Evolutionary conservation across 2,113 vertebrate genomes (phyloP), one percentile per base, ranked within the genome.

Genomic region (Zootoca vivipara): DNA sequence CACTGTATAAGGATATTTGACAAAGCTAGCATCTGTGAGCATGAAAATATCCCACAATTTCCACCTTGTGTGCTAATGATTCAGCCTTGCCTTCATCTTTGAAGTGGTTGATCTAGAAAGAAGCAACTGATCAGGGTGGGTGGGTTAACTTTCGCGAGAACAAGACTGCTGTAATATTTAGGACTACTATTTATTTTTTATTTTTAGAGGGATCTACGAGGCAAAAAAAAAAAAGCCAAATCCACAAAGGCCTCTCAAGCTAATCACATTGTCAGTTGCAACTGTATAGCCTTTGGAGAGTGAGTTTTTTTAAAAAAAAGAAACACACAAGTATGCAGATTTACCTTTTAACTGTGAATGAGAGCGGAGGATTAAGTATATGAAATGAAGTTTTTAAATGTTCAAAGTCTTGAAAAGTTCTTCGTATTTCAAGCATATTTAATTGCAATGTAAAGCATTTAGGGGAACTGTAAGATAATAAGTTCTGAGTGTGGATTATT

Each of bases 371-470:
- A 89, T 83, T 30, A 86, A 26, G 62, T 83, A 81, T 0, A 13
- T 26, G 8, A 56, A 33, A 86, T 72, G 0, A 35, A 58, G 46
- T 64, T 35, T 82, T 56, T 52, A 2, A 18, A 52, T 12, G 0
- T 72, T 28, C 86, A 90, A 81, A 88, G 12, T 40, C 91, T 73
- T 38, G 80, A n/a, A 85, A 26, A 33, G 35, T 77, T 2, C 86
- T 28, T 92, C 83, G 83, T 13, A 72, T 86, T 93, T 91, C 87
- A 93, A 86, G 42, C 10, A 3, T 82, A 89, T 92, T 81, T 89
- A 0, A 0, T 91, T 90, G 81, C 77, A 88, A 8, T 83, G 52
- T 72, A 16, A 88, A 38, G 5, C 24, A 10, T 83, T 83, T 70
- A 86, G 28, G 38, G 93, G 91, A 90, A 78, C 2, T 1, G 1